These are phyloP conservation scores for Diadema setosum DNA, from an alignment of 35 echinoderm and acorn worm genomes.

Conservation along the genomic window DNA sequence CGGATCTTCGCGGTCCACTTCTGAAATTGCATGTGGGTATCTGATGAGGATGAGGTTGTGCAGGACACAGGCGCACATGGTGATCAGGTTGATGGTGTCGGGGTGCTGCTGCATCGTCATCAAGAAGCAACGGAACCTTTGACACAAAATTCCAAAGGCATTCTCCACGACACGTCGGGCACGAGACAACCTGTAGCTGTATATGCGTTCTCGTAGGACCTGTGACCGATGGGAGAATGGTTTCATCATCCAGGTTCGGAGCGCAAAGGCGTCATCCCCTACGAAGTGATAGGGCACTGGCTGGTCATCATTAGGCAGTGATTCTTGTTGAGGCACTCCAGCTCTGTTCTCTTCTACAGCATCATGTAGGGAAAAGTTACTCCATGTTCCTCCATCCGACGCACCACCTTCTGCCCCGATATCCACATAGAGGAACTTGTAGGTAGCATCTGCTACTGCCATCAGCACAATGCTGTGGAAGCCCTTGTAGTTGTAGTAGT, in stretches of 20 bases:
- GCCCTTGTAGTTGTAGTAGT: slow-evolving; percentile 48
- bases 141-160: slow-evolving; percentile 22
- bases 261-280: slow-evolving; percentile 37
- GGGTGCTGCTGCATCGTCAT: slow-evolving; percentile 45
- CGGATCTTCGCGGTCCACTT: neutral
- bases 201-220: slow-evolving; percentile 4
- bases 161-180: slow-evolving; percentile 3
- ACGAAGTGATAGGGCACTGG: slow-evolving; percentile 30
- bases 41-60: slow-evolving; percentile 52
- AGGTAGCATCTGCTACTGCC: slow-evolving; percentile 42
- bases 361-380: neutral
- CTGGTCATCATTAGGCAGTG: slow-evolving; percentile 3
- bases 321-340: slow-evolving; percentile 2
- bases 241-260: slow-evolving; percentile 33
- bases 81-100: slow-evolving; percentile 38
- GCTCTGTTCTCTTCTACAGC: neutral
- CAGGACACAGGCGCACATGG: slow-evolving; percentile 40
- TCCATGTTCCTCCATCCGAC: slow-evolving; percentile 41
- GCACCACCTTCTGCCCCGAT: neutral
- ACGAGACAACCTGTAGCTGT: slow-evolving; percentile 32
- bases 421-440: slow-evolving; percentile 47
- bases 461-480: slow-evolving; percentile 49
- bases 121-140: slow-evolving; percentile 43
- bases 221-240: slow-evolving; percentile 32
- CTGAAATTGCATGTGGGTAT: slow-evolving; percentile 8